Percentiles rank a stretch among this genome's conserved stretches.
Conservation (phyloP, 2,113 vertebrate species). For the Excalfactoria chinensis region DNA sequence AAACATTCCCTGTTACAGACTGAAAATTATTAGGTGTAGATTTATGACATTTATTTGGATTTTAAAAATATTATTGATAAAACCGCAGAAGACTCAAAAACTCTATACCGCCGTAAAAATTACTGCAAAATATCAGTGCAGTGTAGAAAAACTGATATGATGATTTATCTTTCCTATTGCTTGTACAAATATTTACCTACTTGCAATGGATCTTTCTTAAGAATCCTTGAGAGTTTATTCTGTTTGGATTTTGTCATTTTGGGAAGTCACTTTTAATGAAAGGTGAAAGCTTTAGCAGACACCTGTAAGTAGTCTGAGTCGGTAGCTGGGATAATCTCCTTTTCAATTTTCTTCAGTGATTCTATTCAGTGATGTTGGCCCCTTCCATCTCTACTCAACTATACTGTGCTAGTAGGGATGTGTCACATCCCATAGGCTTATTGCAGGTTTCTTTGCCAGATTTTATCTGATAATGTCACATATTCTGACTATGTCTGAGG, state of each 20-base stretch:
- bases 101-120: background rate
- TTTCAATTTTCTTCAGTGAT: background rate
- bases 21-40: background rate
- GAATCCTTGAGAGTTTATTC: background rate
- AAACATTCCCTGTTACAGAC: background rate
- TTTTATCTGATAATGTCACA: background rate
- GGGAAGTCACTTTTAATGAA: background rate
- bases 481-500: background rate
- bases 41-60: background rate
- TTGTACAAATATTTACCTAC: background rate
- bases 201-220: background rate
- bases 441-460: background rate
- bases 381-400: background rate
- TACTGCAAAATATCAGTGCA: background rate
- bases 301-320: conserved; percentile 7
- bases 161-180: background rate
- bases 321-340: background rate
- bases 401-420: background rate
- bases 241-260: background rate
- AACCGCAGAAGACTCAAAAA: background rate
- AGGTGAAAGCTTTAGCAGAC: background rate
- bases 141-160: background rate
- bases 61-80: background rate
- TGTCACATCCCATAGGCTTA: background rate
- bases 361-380: background rate